These are phyloP conservation scores for Drosophila simulans DNA, from an alignment of 1,140 invertebrate genomes.

Conservation along the genomic window DNA sequence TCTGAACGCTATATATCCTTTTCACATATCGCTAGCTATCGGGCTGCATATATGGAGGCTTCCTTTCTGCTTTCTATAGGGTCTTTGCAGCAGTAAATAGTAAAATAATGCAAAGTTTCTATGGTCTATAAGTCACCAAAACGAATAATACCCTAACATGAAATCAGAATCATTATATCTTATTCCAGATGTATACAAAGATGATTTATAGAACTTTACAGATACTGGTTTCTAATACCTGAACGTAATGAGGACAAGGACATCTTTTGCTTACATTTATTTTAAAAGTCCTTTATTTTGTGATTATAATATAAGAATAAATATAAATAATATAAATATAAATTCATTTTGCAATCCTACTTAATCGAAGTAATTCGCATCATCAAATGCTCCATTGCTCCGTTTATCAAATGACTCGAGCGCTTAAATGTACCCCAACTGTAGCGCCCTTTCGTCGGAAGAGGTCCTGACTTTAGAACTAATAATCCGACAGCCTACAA, in stretches of 20 bases:
- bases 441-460: conserved; percentile 46
- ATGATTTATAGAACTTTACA: no score
- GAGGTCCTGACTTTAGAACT: conserved; percentile 83
- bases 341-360: no score
- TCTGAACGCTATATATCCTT: conserved; percentile 19
- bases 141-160: background rate
- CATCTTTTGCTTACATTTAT: no score
- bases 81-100: no score
- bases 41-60: background rate
- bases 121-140: background rate
- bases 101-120: background rate
- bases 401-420: background rate
- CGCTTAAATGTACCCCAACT: conserved; percentile 50
- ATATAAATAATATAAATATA: no score
- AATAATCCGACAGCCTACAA: conserved; percentile 83
- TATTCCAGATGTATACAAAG: no score
- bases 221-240: no score
- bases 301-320: no score
- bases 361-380: background rate
- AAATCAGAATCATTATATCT: background rate
- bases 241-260: no score
- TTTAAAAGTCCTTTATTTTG: no score
- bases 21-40: conserved; percentile 11
- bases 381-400: background rate
- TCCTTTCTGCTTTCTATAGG: background rate